These are phyloP conservation scores for Cricetomys ansorgei DNA, from an alignment of 2,113 vertebrate species.

Conservation along the genomic window DNA sequence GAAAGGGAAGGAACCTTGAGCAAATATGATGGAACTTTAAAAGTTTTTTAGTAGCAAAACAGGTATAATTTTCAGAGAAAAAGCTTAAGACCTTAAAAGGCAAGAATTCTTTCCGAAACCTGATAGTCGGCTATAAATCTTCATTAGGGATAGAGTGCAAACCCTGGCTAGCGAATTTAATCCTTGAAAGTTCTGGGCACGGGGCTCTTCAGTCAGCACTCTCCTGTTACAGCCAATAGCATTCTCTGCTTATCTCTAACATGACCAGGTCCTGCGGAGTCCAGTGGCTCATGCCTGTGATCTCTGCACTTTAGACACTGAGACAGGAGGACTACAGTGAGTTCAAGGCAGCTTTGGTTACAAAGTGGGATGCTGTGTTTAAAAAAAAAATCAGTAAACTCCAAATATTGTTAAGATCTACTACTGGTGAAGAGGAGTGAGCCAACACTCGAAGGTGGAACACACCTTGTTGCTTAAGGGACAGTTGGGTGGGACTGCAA, in stretches of 20 bases:
- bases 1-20: slow-evolving; percentile 15
- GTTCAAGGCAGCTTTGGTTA: not conserved
- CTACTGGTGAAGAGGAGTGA: not conserved
- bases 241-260: not conserved
- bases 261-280: not conserved
- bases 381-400: not conserved
- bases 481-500: not conserved
- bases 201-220: not conserved
- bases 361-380: not conserved
- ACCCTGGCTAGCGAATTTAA: not conserved
- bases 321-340: not conserved
- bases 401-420: not conserved
- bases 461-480: not conserved
- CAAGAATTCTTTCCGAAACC: not conserved
- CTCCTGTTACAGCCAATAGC: not conserved
- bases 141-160: not conserved
- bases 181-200: not conserved
- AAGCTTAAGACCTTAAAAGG: not conserved
- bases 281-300: not conserved
- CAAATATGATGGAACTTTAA: slow-evolving; percentile 23
- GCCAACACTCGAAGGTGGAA: too few relatives aligned
- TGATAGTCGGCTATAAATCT: not conserved
- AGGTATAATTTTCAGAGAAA: slow-evolving; percentile 37
- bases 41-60: slow-evolving; percentile 8
- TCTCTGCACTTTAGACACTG: not conserved